Evolutionary conservation across 1,140 invertebrate species (phyloP).

Genomic region (Galendromus occidentalis): DNA sequence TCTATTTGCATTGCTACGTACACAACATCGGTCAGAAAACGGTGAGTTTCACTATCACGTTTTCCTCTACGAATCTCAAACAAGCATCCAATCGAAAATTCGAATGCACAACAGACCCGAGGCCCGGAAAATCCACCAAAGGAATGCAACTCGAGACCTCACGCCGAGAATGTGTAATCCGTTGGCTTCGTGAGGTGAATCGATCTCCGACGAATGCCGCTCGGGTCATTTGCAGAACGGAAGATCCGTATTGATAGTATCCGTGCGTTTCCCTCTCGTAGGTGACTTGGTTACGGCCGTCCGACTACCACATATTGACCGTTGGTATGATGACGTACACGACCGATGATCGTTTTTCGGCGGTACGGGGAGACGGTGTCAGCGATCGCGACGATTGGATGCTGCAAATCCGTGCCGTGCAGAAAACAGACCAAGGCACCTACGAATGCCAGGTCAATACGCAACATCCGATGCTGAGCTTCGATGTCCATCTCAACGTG

Average conservation of each 20-base stretch:
- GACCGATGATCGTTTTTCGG: constrained; percentile 62
- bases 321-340: constrained; percentile 52
- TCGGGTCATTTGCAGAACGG: no score
- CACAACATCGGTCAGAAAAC: constrained; percentile 20
- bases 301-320: constrained; percentile 49
- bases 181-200: no score
- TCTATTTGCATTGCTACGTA: constrained; percentile 21
- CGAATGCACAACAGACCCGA: no score
- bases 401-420: constrained; percentile 50
- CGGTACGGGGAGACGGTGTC: constrained; percentile 50
- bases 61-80: no score
- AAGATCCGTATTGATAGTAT: no score
- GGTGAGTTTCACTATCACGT: constrained; percentile 17
- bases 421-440: constrained; percentile 46
- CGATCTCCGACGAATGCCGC: no score
- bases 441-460: constrained; percentile 71
- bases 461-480: constrained; percentile 51
- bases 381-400: constrained; percentile 69
- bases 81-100: no score
- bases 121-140: no score
- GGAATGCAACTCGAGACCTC: no score
- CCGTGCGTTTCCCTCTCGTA: constrained; percentile 22
- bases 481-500: constrained; percentile 56
- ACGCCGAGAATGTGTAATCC: no score
- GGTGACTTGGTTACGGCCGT: constrained; percentile 52